Evolutionary conservation across 2,888 invertebrate species (phyloP), one percentile per base, ranked within the genome.

Genomic region (Catocala sponsa): DNA sequence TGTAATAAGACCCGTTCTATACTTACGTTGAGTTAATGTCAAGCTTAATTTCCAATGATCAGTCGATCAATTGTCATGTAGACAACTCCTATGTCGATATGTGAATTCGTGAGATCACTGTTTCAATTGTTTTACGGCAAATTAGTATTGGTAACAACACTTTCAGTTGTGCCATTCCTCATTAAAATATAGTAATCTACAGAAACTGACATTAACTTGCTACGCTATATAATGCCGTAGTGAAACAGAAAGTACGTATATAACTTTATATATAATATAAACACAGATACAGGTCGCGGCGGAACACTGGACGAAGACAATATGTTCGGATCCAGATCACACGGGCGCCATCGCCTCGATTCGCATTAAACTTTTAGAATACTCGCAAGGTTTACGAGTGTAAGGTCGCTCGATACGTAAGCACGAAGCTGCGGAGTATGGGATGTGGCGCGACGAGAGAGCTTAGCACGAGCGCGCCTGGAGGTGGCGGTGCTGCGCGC

Each of bases 371-470:
- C 12, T 43, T 38, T 38, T 7, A 38, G 35, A 9, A 38, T 53
- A 50, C 51, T 63, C 35, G 35, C 35, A 38, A 38, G 35, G 35
- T 38, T 38, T 38, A 6, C 46, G 46, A 12, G 35, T 38, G 6
- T 38, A 9, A 38, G 35, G 9, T 9, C 35, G 35, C 35, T 38
- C 35, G 35, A 38, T 38, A 38, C 35, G 35, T 38, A 5, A 7
- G 35, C 35, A 38, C 35, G 6, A 38, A 38, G 33, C n/a, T 33
- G n/a, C n/a, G 12, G 4, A 25, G 11, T 33, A 11, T 56, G 43
- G 66, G 55, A 55, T 68, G 66, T 54, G 53, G 56, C 54, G 64
- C 65, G 58, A 25, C 25, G 35, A 38, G 6, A 6, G 9, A 38
- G 35, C 7, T 9, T 6, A 9, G 35, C 35, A 6, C 35, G 35